Base-by-base conservation (phyloP, 2,888 invertebrate genomes). In the Dinocampus coccinellae region DNA sequence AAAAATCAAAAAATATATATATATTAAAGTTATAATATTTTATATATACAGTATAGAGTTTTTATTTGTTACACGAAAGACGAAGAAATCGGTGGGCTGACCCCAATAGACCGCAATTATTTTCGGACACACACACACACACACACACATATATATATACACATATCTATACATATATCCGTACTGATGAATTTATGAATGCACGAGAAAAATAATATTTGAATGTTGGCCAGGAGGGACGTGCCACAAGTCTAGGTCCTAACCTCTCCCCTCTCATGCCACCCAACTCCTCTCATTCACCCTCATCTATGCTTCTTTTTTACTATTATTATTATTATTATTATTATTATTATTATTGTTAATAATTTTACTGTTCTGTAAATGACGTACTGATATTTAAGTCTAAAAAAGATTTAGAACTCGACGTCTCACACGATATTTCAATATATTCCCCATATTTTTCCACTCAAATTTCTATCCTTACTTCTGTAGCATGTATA, bases 181-280 rank as follows among this genome's bases (percentile, higher is more conserved):
- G 3, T 47, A 72, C 81, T 84, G 85, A 86, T 84, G 86, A 86
- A 87, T 87, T 87, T 87, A 87, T 86, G 87, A 86, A 86, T 84
- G 29, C 66, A 82, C 75, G 78, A 79, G 80, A 33, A 33, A 58
- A 29, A 55, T 47, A 77, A 83, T 81, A 87, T 87, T 87, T 87
- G 85, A 87, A 87, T 87, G 84, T 85, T 85, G 86, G 84, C 36
- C 84, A 81, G 79, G 79, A 84, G 85, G 86, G 86, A 85, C 86
- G 85, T 83, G 77, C 81, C 81, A 76, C 78, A n/a, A 9, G 84
- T 85, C 85, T 86, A 86, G 84, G 80, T 79, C 33, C 39, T 20
- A 64, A 16, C n/a, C n/a, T n/a, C n/a, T n/a, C n/a, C n/a, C n/a
- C n/a, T n/a, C n/a, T n/a, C n/a, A n/a, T n/a, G n/a, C n/a, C n/a